These are phyloP conservation scores for Halisarca cf. caerulea DNA, from an alignment of 37 sponge, comb jelly and placozoan species.

Conservation along the genomic window DNA sequence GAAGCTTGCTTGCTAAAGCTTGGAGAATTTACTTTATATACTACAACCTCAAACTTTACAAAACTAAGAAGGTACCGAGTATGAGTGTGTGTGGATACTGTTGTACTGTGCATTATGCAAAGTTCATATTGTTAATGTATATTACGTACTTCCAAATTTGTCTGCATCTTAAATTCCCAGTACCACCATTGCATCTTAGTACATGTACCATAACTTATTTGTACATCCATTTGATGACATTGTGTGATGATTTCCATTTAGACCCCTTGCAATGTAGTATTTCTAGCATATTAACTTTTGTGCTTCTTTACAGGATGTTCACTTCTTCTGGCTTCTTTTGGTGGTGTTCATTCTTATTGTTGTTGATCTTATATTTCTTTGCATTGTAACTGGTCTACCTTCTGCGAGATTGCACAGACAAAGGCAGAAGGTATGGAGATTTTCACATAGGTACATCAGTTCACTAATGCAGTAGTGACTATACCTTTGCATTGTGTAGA, in stretches of 20 bases:
- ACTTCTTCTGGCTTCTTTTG: not conserved
- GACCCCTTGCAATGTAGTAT: no score
- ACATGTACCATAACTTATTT: not conserved
- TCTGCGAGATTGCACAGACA: not conserved
- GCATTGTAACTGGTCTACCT: constrained; percentile 7
- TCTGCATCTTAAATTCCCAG: no score
- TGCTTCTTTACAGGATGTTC: not conserved
- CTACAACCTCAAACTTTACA: not conserved
- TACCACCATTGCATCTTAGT: no score
- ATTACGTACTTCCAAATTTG: no score
- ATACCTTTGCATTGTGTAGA: constrained; percentile 3
- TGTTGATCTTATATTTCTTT: not conserved
- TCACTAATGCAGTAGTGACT: no score
- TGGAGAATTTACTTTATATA: constrained; percentile 7
- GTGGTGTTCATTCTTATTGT: not conserved
- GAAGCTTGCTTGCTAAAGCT: constrained; percentile 23
- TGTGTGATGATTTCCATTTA: no score
- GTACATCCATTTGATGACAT: no score
- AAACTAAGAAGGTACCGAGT: not conserved
- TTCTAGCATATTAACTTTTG: no score
- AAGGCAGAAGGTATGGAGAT: not conserved
- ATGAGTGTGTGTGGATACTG: no score
- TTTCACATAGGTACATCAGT: no score
- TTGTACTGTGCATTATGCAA: no score
- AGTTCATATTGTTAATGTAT: no score